Evolutionary conservation across 2,888 invertebrate genomes (phyloP).

Genomic region (Eupithecia vulgata): DNA sequence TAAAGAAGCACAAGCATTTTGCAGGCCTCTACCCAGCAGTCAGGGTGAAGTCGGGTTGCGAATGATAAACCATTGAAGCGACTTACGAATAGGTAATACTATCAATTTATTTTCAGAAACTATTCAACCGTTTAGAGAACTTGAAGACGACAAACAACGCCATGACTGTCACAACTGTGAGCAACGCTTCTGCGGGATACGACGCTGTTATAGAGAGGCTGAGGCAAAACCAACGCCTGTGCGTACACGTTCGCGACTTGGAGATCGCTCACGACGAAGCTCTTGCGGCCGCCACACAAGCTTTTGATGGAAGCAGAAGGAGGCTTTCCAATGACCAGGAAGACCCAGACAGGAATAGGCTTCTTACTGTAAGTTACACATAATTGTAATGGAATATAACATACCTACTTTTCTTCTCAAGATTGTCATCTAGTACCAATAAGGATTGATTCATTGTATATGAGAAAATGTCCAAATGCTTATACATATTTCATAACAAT

Average conservation of each 20-base stretch:
- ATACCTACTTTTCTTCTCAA: background rate
- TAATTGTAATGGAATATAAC: background rate
- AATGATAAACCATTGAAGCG: background rate
- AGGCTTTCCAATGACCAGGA: constrained; percentile 6
- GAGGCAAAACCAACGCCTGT: constrained; percentile 17
- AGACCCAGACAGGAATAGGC: constrained; percentile 34
- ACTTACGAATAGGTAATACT: background rate
- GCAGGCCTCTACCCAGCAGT: no score
- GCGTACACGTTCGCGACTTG: constrained; percentile 28
- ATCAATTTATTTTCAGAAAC: constrained; percentile 17
- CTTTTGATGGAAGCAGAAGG: constrained; percentile 25
- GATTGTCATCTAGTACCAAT: background rate
- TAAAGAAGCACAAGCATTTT: no score
- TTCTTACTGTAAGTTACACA: constrained; percentile 11
- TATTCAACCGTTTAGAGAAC: constrained; percentile 14
- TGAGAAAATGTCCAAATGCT: no score
- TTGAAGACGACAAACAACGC: constrained; percentile 21
- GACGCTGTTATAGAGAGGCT: constrained; percentile 8
- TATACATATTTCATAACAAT: no score
- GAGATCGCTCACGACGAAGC: constrained; percentile 14
- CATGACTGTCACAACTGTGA: constrained; percentile 16
- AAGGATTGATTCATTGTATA: no score
- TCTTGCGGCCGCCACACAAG: constrained; percentile 7
- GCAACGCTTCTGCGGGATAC: constrained; percentile 18
- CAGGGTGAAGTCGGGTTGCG: no score